Conservation (phyloP, 2,113 vertebrate genomes). For the Pterophyllum scalare region DNA sequence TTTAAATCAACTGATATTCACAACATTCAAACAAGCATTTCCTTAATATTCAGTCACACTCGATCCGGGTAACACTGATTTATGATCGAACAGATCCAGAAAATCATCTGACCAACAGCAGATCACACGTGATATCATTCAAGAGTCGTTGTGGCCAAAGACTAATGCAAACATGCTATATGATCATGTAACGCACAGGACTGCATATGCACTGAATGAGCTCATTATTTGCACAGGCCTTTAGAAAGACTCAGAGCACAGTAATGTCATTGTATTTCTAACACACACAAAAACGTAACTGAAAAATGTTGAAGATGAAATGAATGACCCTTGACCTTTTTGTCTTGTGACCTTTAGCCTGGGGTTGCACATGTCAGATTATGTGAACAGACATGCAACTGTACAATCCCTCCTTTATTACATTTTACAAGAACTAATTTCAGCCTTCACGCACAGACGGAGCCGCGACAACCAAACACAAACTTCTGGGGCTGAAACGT, state of each 20-base stretch:
- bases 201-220: not conserved
- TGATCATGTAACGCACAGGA: not conserved
- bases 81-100: too few species aligned
- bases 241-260: not conserved
- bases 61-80: not conserved
- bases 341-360: not conserved
- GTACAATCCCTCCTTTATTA: not conserved
- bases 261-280: not conserved
- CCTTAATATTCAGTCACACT: not conserved
- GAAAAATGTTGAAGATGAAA: fast-evolving
- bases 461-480: not conserved
- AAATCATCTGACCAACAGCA: not conserved
- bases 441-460: not conserved
- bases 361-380: not conserved
- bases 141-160: not conserved
- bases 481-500: too few species aligned
- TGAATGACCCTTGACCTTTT: not conserved
- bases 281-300: not conserved
- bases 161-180: not conserved
- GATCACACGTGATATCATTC: not conserved
- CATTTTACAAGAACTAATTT: not conserved
- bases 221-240: not conserved
- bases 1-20: too few species aligned
- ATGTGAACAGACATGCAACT: not conserved
- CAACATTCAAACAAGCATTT: not conserved